phyloP scores from a whole-genome alignment of 2,888 invertebrate genomes.

The Hydroisotoma schaefferi region DNA sequence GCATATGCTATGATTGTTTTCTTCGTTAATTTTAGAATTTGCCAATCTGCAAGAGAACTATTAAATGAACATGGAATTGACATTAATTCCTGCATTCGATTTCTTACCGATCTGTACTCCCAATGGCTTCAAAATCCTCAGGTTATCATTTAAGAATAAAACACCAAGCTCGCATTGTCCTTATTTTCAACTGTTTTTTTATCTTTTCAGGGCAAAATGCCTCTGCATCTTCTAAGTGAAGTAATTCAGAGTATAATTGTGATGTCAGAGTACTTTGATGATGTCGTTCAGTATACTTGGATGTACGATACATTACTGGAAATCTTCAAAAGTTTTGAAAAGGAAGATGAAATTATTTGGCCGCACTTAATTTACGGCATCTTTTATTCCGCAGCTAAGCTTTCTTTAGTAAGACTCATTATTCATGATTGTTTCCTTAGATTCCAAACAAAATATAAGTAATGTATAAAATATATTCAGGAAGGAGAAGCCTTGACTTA shows the following conservation, averaged over 20 bases:
- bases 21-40: constrained; percentile 21
- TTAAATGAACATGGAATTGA: constrained; percentile 66
- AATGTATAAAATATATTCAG: constrained; percentile 24
- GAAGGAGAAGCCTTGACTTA: constrained; percentile 35
- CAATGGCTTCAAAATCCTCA: constrained; percentile 64
- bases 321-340: constrained; percentile 62
- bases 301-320: constrained; percentile 69
- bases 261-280: constrained; percentile 72
- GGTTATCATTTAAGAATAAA: constrained; percentile 52
- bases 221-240: constrained; percentile 45
- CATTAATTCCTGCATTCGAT: constrained; percentile 86
- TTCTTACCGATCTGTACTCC: constrained; percentile 83
- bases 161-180: constrained; percentile 46
- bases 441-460: no score
- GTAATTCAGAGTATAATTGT: constrained; percentile 62
- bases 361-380: constrained; percentile 66
- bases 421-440: background rate
- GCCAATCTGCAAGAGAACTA: constrained; percentile 44
- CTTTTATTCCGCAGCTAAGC: constrained; percentile 63
- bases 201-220: constrained; percentile 52
- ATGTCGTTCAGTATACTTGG: constrained; percentile 73
- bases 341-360: constrained; percentile 72
- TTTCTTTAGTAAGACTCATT: constrained; percentile 36
- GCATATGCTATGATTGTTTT: constrained; percentile 3
- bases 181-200: constrained; percentile 9